Evolutionary conservation across 2,888 invertebrate species (phyloP).

Genomic region (Agrenia bidenticulata): DNA sequence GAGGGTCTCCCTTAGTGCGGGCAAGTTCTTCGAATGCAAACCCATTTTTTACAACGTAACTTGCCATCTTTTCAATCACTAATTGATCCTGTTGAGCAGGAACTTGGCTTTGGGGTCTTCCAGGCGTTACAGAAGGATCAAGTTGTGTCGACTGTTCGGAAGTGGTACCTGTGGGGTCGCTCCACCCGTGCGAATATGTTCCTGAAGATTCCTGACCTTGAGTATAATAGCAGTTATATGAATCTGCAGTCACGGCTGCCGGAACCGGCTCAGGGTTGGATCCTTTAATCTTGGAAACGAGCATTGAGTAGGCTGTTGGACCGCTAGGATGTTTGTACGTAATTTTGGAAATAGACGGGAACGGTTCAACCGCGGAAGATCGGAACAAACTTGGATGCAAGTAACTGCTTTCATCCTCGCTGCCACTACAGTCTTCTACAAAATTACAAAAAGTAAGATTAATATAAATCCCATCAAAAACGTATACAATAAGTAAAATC

Average conservation of each 20-base stretch:
- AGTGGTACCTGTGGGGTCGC: neutral
- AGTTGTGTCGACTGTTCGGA: neutral
- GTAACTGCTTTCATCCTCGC: constrained; percentile 64
- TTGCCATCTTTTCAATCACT: constrained; percentile 94
- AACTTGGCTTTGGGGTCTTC: constrained; percentile 53
- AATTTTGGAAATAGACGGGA: neutral
- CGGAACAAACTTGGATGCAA: constrained; percentile 74
- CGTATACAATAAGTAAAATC: no score
- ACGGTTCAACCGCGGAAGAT: constrained; percentile 1
- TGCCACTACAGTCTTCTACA: constrained; percentile 54
- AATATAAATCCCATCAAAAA: neutral
- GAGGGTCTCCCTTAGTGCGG: constrained; percentile 75
- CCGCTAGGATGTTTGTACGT: constrained; percentile 73
- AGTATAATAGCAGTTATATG: constrained; percentile 1
- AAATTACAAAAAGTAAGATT: neutral
- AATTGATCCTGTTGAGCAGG: constrained; percentile 81
- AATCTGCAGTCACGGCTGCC: neutral
- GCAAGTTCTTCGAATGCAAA: constrained; percentile 87
- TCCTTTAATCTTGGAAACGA: constrained; percentile 82
- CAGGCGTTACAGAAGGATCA: neutral
- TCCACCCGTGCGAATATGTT: neutral
- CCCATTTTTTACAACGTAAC: constrained; percentile 94
- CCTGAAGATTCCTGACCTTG: neutral
- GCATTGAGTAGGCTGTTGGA: constrained; percentile 75
- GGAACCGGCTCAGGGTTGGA: constrained; percentile 49